A percentile compares a stretch with the other conserved stretches of the same genome.
Conservation (phyloP, 2,113 vertebrate genomes). For the Patagioenas fasciata region DNA sequence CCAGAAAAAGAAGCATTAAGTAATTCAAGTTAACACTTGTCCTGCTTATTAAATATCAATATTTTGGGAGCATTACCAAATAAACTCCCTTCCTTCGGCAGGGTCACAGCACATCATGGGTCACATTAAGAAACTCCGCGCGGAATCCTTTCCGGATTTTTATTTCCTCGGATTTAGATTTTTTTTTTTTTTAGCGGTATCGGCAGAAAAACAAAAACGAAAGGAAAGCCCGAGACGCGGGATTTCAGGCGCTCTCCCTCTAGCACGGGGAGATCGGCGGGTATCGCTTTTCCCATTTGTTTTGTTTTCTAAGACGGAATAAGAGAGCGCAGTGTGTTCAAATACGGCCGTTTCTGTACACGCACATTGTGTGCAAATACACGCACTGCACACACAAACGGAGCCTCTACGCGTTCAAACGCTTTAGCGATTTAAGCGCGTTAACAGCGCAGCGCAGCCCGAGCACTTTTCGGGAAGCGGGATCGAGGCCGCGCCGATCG, state of each 20-base stretch:
- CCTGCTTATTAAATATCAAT: not conserved
- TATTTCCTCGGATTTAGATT: conserved; percentile 7
- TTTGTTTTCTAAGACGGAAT: not conserved
- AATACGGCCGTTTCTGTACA: not conserved
- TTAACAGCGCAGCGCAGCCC: no score
- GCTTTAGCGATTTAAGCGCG: not conserved
- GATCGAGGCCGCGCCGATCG: not conserved
- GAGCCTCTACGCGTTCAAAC: not conserved
- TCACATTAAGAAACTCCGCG: not conserved
- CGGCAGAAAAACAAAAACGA: not conserved
- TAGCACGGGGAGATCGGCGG: not conserved
- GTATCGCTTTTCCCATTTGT: not conserved
- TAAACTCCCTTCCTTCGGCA: not conserved
- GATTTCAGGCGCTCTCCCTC: not conserved
- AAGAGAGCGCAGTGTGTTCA: not conserved
- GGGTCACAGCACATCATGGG: not conserved
- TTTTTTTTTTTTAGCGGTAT: not conserved
- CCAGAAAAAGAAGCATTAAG: not conserved
- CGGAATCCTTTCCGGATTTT: not conserved
- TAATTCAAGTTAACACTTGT: conserved; percentile 2
- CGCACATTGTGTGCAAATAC: not conserved
- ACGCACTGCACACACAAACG: not conserved
- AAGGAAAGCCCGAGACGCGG: not conserved
- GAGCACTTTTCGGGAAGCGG: not conserved
- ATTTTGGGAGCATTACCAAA: conserved; percentile 18